Evolutionary conservation across 2,797 vertebrate species (phyloP).

Genomic region (Diglossa cyanea): DNA sequence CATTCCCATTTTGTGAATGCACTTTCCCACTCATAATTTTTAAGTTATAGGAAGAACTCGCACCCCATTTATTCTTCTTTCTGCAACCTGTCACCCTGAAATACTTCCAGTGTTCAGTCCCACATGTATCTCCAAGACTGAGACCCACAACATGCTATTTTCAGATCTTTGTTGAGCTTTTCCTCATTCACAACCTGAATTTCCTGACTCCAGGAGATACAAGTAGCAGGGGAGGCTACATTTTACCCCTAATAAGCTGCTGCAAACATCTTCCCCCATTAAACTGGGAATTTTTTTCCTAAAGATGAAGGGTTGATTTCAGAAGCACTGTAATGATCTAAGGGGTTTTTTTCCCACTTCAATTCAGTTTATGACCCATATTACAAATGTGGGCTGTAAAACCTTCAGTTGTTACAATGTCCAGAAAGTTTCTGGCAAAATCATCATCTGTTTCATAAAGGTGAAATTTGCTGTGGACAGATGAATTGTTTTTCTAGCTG

Average conservation of each 20-base stretch:
- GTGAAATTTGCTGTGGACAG: slow-evolving; percentile 37
- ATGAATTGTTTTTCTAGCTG: slow-evolving; percentile 26
- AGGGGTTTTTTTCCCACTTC: background rate
- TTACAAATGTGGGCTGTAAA: slow-evolving; percentile 39
- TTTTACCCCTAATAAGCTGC: background rate
- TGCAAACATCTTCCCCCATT: background rate
- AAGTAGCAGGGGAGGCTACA: background rate
- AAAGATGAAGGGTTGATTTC: background rate
- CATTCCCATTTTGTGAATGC: background rate
- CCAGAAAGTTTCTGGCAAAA: slow-evolving; percentile 56
- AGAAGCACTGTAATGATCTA: background rate
- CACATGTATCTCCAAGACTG: background rate
- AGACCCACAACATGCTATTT: background rate
- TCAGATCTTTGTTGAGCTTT: background rate
- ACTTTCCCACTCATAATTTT: background rate
- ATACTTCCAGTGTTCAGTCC: background rate
- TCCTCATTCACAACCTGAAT: background rate
- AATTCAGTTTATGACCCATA: slow-evolving; percentile 17
- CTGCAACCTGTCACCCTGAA: background rate
- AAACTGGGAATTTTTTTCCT: background rate
- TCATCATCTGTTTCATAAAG: slow-evolving; percentile 43
- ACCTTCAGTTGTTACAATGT: background rate
- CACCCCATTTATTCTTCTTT: background rate
- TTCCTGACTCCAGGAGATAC: fast-evolving
- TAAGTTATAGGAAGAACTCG: background rate